Percentiles rank a stretch among this genome's conserved stretches.
Conservation (phyloP, 2,797 vertebrate genomes). For the Furcifer pardalis region DNA sequence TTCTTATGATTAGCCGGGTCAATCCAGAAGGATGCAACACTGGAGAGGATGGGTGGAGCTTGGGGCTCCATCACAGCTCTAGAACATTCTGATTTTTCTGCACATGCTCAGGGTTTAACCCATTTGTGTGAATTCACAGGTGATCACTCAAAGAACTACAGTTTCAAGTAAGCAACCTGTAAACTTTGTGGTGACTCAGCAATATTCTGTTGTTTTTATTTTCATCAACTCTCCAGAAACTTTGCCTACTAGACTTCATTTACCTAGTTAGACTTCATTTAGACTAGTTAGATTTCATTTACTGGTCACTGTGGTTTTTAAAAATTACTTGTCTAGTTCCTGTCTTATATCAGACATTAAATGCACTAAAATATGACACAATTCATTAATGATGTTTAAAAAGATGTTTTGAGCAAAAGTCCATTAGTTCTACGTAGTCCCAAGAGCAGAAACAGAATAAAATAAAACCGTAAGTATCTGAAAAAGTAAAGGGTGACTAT, state of each 20-base stretch:
- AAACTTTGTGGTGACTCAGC: background rate
- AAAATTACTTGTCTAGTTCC: background rate
- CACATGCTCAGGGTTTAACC: no score
- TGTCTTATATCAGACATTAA: background rate
- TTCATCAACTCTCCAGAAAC: background rate
- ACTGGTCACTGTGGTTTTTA: background rate
- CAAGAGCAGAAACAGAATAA: background rate
- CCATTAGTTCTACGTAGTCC: background rate
- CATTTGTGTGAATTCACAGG: no score
- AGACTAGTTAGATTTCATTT: background rate
- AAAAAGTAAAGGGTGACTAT: background rate
- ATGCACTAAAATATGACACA: background rate
- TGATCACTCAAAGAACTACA: no score
- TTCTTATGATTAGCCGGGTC: no score
- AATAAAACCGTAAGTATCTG: constrained; percentile 5
- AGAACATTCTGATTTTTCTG: no score
- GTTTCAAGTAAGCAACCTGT: no score
- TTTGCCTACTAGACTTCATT: background rate
- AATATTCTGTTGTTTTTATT: background rate
- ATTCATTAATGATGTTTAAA: constrained; percentile 6
- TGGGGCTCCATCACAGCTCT: no score
- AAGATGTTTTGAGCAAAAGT: constrained; percentile 16
- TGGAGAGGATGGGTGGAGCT: no score
- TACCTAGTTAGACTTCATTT: background rate
- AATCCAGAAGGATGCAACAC: no score